Evolutionary conservation across 1,140 invertebrate genomes (phyloP), one percentile per base, ranked within the genome.

Genomic region (Brachionus rubens): DNA sequence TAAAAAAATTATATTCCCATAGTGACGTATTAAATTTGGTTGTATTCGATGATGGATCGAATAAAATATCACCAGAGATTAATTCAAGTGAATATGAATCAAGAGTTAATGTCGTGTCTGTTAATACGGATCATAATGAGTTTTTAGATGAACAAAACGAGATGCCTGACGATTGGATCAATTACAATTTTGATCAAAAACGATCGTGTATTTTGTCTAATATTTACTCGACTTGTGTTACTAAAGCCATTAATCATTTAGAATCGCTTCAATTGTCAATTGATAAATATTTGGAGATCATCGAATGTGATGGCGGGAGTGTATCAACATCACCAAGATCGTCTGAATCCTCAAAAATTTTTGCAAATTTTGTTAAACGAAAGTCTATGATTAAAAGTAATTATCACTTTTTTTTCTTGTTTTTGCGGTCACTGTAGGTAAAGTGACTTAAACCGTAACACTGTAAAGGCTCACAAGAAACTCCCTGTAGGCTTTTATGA

Each of bases 171-270:
- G 41, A 67, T 7, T 67, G 62, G 62, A 43, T 26, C 12, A 14
- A 19, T 9, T 67, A 67, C n/a, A 28, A 67, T 26, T 67, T 67
- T 67, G 40, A 67, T 10, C 40, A 46, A 33, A 68, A 48, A 30
- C 26, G 36, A 28, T 48, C 43, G 1, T 68, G 65, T 19, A 30
- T 68, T 30, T 16, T 68, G 16, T 48, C 43, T 7, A 47, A 48
- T 26, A 48, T 68, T 10, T 68, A 48, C 26, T 68, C 65, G 14
- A 68, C 65, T 19, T 68, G 65, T 68, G 65, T 68, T 9, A 68
- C 65, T 24, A 68, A 68, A 10, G 65, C 65, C 7, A 68, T 68
- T 12, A 68, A 68, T 30, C 65, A 68, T 48, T 12, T 68, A 0
- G 65, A 68, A 16, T 28, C 46, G 3, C 26, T 68, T 19, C 65